These are phyloP conservation scores for Athalia circularis DNA, from an alignment of 2,888 invertebrate genomes.

Conservation along the genomic window DNA sequence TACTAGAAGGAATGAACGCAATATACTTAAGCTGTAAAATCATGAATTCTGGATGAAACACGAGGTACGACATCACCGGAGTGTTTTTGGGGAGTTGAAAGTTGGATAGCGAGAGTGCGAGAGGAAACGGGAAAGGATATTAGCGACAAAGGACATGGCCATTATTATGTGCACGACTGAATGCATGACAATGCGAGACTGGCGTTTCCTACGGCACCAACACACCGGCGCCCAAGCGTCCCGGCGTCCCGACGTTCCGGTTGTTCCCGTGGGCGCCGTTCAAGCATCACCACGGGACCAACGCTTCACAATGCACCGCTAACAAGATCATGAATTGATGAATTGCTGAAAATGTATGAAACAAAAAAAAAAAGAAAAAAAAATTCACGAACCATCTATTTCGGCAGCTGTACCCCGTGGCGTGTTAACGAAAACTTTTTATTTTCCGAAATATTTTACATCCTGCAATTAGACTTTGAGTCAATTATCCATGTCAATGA, in stretches of 20 bases:
- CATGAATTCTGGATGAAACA: neutral
- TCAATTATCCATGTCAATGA: too few species aligned
- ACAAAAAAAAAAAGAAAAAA: slow-evolving; percentile 2
- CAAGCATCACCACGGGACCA: slow-evolving; percentile 62
- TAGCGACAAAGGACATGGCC: slow-evolving; percentile 63
- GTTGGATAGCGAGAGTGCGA: neutral
- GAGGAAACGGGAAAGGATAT: slow-evolving; percentile 50
- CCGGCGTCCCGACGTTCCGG: slow-evolving; percentile 53
- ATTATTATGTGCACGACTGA: slow-evolving; percentile 63
- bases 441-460: neutral
- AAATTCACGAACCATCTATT: neutral
- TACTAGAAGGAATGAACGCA: too few species aligned
- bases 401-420: neutral
- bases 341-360: slow-evolving; percentile 53
- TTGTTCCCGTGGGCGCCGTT: slow-evolving; percentile 58
- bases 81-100: neutral
- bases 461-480: too few species aligned
- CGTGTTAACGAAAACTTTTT: neutral
- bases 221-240: slow-evolving; percentile 45
- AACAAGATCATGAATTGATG: slow-evolving; percentile 69
- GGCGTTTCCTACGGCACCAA: slow-evolving; percentile 36
- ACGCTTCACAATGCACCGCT: slow-evolving; percentile 63
- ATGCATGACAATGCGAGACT: slow-evolving; percentile 64
- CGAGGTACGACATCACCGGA: neutral
- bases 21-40: too few species aligned